These are phyloP conservation scores for Plebejus melissa DNA, from an alignment of 2,888 invertebrate species.

Conservation along the genomic window DNA sequence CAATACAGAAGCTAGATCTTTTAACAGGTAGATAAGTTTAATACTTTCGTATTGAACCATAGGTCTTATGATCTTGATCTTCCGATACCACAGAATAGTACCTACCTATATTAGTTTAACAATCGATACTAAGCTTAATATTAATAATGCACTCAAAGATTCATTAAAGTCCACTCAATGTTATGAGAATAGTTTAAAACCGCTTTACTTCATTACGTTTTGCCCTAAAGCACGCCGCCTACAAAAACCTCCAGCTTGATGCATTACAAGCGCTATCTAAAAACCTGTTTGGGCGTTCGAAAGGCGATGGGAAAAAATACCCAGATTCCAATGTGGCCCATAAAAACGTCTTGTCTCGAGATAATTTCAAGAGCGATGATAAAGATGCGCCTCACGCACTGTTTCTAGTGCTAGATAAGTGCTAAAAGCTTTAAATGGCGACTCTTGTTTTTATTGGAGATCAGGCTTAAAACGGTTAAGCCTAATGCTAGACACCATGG, in stretches of 20 bases:
- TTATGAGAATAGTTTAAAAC: slow-evolving; percentile 17
- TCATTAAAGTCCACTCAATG: slow-evolving; percentile 8
- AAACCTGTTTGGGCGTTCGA: slow-evolving; percentile 74
- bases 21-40: neutral
- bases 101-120: no score
- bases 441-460: slow-evolving; percentile 9
- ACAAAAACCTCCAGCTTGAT: slow-evolving; percentile 74
- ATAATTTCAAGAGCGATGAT: slow-evolving; percentile 69
- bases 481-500: neutral
- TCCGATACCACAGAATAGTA: neutral
- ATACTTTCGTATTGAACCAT: neutral
- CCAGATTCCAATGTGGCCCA: slow-evolving; percentile 75
- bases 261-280: slow-evolving; percentile 78
- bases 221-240: slow-evolving; percentile 69
- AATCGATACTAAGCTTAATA: neutral
- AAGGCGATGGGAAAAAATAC: slow-evolving; percentile 70
- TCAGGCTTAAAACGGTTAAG: neutral
- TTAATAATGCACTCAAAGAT: slow-evolving; percentile 1
- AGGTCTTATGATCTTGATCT: neutral
- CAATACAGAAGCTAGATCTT: neutral
- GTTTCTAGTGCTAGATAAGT: slow-evolving; percentile 36
- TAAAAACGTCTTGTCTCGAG: slow-evolving; percentile 72
- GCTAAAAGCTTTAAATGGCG: slow-evolving; percentile 20
- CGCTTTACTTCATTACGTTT: slow-evolving; percentile 55
- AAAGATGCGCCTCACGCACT: slow-evolving; percentile 45